Conservation (phyloP, 2,888 invertebrate species). For the Drosophila parthenogenetica region DNA sequence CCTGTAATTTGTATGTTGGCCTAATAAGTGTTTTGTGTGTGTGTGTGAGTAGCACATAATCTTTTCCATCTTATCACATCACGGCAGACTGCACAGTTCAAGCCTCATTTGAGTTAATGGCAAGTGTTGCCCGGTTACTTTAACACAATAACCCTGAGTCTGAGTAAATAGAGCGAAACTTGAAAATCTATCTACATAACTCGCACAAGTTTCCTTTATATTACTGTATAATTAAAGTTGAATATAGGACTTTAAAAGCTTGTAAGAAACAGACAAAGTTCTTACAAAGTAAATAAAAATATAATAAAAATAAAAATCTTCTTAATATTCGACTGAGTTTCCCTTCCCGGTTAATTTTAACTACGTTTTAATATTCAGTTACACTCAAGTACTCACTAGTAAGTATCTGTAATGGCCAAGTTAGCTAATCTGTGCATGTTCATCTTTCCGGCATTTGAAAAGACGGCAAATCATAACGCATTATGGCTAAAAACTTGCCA, state of each 20-base stretch:
- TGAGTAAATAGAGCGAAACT: constrained; percentile 19
- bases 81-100: constrained; percentile 44
- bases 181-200: constrained; percentile 16
- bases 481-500: constrained; percentile 50
- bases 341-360: no score
- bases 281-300: neutral
- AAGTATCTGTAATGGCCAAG: neutral
- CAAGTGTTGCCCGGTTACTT: constrained; percentile 13
- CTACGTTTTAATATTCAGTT: neutral
- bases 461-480: constrained; percentile 74
- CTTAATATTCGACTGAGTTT: no score
- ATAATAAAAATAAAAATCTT: no score
- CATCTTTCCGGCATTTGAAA: constrained; percentile 73
- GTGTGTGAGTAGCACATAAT: neutral
- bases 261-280: no score
- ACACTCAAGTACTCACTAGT: neutral
- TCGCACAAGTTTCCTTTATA: constrained; percentile 1
- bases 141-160: constrained; percentile 16
- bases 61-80: constrained; percentile 8
- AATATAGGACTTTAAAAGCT: no score
- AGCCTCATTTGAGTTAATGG: constrained; percentile 64
- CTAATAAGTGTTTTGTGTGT: constrained; percentile 16
- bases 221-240: neutral
- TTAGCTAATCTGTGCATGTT: constrained; percentile 57
- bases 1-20: constrained; percentile 18